phyloP scores from a whole-genome alignment of 2,113 vertebrate genomes.

The Syrrhaptes paradoxus region DNA sequence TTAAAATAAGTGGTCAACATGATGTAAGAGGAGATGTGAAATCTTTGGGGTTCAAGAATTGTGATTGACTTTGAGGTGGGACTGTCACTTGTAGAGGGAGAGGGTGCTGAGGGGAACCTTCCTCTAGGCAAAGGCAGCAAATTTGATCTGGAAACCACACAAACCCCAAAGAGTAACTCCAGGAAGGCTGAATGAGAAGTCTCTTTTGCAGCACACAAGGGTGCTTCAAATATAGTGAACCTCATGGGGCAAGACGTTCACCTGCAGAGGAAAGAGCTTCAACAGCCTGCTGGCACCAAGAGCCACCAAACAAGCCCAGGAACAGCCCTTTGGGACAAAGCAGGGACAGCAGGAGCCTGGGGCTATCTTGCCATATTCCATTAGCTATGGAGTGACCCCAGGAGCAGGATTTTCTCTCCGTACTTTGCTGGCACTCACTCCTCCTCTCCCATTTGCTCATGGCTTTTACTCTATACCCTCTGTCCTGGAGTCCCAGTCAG shows the following conservation, averaged over 20 bases:
- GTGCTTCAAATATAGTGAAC: accelerated
- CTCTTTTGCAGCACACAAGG: neutral
- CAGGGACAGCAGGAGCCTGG: neutral
- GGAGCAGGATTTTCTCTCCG: neutral
- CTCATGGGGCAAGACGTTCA: accelerated
- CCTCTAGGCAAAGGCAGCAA: neutral
- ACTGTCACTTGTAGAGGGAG: accelerated
- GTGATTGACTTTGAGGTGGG: neutral
- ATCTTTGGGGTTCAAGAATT: neutral
- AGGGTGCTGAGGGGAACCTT: neutral
- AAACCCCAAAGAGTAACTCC: neutral
- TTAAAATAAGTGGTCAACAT: neutral
- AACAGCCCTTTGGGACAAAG: neutral
- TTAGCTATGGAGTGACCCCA: neutral
- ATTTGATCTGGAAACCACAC: neutral
- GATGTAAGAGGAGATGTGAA: neutral
- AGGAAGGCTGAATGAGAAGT: neutral
- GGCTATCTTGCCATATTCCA: neutral
- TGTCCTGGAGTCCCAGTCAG: neutral
- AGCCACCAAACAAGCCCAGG: neutral
- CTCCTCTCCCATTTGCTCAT: neutral
- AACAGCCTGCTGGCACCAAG: accelerated
- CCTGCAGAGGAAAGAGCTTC: neutral
- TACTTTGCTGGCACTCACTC: neutral
- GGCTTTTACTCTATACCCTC: neutral